Evolutionary conservation across 2,888 invertebrate species (phyloP), one percentile per base, ranked within the genome.

Genomic region (Tenodera sinensis): DNA sequence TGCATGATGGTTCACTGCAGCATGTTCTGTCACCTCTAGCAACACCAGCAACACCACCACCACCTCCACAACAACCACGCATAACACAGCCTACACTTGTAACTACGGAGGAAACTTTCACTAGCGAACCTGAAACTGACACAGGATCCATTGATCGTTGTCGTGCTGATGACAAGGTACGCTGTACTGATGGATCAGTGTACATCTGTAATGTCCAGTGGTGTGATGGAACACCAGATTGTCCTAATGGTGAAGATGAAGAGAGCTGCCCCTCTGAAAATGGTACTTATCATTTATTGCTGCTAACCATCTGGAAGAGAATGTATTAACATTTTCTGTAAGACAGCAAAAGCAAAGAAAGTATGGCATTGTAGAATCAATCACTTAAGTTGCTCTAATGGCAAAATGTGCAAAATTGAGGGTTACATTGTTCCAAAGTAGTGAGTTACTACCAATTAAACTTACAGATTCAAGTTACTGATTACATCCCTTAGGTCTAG

Each of bases 231-330:
- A 91, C 91, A 2, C 83, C 88, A 0, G 95, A 97, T 91, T 97
- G 97, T 92, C 92, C 93, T 9, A 96, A 96, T 92, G 94, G 94
- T 8, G 95, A 95, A 30, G 97, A 97, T 92, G 97, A 97, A 92
- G 91, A 91, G 28, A 93, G 94, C 91, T 97, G 97, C 92, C 92
- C 90, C 34, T 42, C 28, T 27, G 84, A 85, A 82, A 8, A 71
- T 34, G 87, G 89, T 89, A 89, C 47, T 25, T 86, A 71, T 71
- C 20, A 54, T 71, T 71, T 20, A 71, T 71, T 20, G 54, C 54
- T 20, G 54, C 54, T 71, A 20, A 71, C 25, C 54, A 71, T 71
- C 54, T 71, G 54, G 25, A 71, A 71, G 54, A 71, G 20, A 71
- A 71, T 71, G 54, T 20, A 71, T 71, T 71, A 71, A 71, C 54